These are phyloP conservation scores for Poecilia picta DNA, from an alignment of 2,797 vertebrate genomes.

Conservation along the genomic window DNA sequence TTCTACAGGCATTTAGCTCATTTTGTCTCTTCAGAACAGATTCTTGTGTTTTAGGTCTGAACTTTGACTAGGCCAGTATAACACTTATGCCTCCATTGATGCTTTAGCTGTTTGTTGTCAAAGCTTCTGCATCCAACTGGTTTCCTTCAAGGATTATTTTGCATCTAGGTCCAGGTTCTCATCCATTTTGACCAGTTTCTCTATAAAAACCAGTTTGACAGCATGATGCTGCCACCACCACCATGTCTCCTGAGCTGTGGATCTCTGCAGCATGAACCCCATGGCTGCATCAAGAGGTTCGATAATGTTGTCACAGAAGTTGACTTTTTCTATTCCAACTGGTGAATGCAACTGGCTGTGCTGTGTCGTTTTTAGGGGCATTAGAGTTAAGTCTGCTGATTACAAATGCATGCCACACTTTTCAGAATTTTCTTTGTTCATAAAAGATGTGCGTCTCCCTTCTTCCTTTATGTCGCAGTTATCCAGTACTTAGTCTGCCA, in stretches of 20 bases:
- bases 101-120: background rate
- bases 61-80: background rate
- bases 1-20: background rate
- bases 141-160: background rate
- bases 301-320: background rate
- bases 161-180: background rate
- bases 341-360: background rate
- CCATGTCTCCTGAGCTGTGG: background rate
- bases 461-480: background rate
- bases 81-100: background rate
- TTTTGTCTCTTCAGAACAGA: background rate
- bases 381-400: background rate
- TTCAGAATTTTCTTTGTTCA: background rate
- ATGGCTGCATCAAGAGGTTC: background rate
- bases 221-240: background rate
- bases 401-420: background rate
- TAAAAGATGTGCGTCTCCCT: background rate
- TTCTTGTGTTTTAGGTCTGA: background rate
- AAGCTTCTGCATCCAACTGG: background rate
- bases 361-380: background rate
- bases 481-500: background rate
- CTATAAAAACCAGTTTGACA: background rate
- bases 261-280: background rate
- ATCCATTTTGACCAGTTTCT: background rate
- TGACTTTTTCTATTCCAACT: background rate